Evolutionary conservation across 2,113 vertebrate species (phyloP), one percentile per base, ranked within the genome.

Genomic region (Sinocyclocheilus maitianheensis): DNA sequence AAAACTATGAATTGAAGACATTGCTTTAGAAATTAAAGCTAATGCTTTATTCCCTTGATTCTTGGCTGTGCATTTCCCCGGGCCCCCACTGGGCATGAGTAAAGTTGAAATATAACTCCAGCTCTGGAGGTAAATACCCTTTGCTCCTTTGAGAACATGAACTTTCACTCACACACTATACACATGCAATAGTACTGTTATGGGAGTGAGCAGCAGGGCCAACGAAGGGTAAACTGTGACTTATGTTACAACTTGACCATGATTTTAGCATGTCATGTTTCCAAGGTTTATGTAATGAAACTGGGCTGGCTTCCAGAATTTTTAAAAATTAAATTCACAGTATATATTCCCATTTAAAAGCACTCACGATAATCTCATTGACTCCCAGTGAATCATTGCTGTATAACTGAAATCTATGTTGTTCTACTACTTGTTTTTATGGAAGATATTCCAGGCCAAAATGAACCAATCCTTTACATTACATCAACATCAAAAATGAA

Each of bases 41-140:
- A 13, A 24, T 7, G 74, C 40, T 76, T 51, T 76, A 75, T 13
- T 26, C n/a, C 22, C 43, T 76, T 60, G 55, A 20, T 18, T 18
- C 16, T 37, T 76, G 43, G 43, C 34, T 72, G 16, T 63, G n/a
- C 53, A 55, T 30, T 10, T 5, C 20, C 16, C 34, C 34, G 2
- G 30, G 30, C 18, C 37, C 18, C 18, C 9, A 4, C 4, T n/a
- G 10, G 4, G 18, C 74, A 51, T 14, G 22, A 51, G 12, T 76
- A 26, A 74, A 22, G 43, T 24, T 76, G 74, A 46, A 76, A 76
- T 76, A 24, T 48, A 51, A 51, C 22, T 76, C 37, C 9, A 26
- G 24, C 43, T 51, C 43, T 76, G 22, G 13, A 51, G 46, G 48
- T 55, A 34, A 77, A 77, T 77, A 34, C 43, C 74, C 76, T 77